These are phyloP conservation scores for Pangasius krempfi DNA, from an alignment of 2,797 vertebrate species.

Conservation along the genomic window DNA sequence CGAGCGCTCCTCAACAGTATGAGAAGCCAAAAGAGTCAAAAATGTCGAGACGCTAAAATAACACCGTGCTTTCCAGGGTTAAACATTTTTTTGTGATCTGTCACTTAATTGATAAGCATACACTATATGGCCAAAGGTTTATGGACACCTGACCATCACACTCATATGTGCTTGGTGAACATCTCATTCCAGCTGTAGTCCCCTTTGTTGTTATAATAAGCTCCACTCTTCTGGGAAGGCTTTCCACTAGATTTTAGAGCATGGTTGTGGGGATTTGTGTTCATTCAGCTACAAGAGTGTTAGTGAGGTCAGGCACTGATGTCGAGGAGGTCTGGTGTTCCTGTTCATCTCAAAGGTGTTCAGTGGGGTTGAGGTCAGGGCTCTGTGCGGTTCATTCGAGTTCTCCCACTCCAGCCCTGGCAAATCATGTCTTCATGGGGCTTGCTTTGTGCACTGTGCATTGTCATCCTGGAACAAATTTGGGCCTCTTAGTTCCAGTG, in stretches of 20 bases:
- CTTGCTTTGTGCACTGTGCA: neutral
- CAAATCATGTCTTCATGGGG: neutral
- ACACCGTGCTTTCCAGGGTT: neutral
- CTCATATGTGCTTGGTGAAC: neutral
- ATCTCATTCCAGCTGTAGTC: neutral
- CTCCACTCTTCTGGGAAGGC: neutral
- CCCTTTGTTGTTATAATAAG: neutral
- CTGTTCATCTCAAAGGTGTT: neutral
- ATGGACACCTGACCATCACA: neutral
- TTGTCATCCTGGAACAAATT: neutral
- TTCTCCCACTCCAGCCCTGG: neutral
- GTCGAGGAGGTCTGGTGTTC: neutral
- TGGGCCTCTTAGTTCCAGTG: neutral
- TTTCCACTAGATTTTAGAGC: neutral
- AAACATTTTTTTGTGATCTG: neutral
- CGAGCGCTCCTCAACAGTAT: conserved; percentile 5
- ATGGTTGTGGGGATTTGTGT: neutral
- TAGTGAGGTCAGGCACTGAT: neutral
- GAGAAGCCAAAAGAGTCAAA: conserved; percentile 27
- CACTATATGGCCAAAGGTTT: neutral
- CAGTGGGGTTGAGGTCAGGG: neutral
- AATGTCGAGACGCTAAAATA: neutral
- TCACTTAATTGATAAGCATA: neutral
- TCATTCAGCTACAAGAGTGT: neutral
- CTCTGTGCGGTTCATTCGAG: neutral